Conservation (phyloP, 2,113 vertebrate genomes). For the Sinocyclocheilus anshuiensis region DNA sequence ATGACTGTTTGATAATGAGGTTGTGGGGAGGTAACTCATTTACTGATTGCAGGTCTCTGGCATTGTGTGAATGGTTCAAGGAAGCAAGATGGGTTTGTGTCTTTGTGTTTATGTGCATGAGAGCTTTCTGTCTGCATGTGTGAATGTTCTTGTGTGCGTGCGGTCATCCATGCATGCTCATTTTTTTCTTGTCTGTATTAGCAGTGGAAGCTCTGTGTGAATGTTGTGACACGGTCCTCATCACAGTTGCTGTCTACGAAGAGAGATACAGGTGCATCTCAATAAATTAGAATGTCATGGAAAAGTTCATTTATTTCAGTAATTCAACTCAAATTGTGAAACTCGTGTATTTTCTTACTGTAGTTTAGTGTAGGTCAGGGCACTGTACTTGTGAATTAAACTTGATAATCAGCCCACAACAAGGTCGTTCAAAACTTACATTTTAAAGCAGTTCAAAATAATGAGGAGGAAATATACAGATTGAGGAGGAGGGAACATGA, state of each 20-base stretch:
- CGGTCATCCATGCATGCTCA: background rate
- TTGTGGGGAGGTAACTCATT: slow-evolving; percentile 44
- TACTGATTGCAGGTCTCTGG: slow-evolving; percentile 47
- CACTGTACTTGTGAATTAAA: background rate
- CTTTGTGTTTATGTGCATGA: slow-evolving; percentile 13
- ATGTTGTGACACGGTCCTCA: no score
- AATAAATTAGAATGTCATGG: no score
- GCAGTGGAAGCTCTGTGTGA: background rate
- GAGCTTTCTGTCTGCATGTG: background rate
- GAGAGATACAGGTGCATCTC: no score
- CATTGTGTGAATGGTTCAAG: background rate
- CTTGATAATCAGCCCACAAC: background rate
- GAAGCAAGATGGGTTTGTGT: background rate
- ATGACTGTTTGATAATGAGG: slow-evolving; percentile 43
- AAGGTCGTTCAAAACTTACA: background rate
- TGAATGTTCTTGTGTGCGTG: background rate
- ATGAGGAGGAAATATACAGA: background rate
- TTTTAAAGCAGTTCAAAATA: background rate
- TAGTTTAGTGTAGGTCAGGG: background rate
- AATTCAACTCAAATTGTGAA: no score
- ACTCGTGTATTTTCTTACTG: no score
- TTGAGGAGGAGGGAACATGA: background rate
- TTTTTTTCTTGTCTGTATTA: background rate
- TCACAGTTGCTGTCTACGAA: background rate
- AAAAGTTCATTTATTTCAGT: no score